phyloP scores from a whole-genome alignment of 2,888 invertebrate genomes.

The Ormyrus nitidulus region DNA sequence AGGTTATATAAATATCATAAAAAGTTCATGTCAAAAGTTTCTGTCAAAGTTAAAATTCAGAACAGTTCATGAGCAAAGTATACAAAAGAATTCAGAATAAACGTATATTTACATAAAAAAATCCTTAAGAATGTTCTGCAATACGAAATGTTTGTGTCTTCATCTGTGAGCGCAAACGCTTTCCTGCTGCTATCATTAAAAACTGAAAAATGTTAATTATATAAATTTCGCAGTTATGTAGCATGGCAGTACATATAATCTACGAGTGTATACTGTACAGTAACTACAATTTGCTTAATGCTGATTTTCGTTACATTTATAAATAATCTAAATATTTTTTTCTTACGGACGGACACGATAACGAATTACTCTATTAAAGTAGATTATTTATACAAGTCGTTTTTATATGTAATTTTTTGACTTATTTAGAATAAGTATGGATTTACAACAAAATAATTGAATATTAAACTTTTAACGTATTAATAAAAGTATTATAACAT shows the following conservation, averaged over 20 bases:
- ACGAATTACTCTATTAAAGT: constrained; percentile 2
- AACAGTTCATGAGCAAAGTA: neutral
- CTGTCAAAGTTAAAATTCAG: neutral
- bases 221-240: neutral
- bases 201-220: constrained; percentile 3
- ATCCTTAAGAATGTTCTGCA: constrained; percentile 20
- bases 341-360: neutral
- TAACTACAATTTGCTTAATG: constrained; percentile 29
- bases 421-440: no score
- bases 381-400: constrained; percentile 37
- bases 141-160: constrained; percentile 36
- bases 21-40: constrained; percentile 3
- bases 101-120: constrained; percentile 35
- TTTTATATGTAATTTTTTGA: neutral
- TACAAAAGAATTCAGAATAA: constrained; percentile 22
- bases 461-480: no score
- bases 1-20: constrained; percentile 31
- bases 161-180: neutral
- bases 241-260: constrained; percentile 13
- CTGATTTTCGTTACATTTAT: constrained; percentile 25
- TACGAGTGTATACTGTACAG: constrained; percentile 42
- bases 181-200: neutral
- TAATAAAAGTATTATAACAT: no score
- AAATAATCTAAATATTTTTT: constrained; percentile 4
- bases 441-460: no score